Evolutionary conservation across 2,888 invertebrate genomes (phyloP).

Genomic region (Capitulum mitella): DNA sequence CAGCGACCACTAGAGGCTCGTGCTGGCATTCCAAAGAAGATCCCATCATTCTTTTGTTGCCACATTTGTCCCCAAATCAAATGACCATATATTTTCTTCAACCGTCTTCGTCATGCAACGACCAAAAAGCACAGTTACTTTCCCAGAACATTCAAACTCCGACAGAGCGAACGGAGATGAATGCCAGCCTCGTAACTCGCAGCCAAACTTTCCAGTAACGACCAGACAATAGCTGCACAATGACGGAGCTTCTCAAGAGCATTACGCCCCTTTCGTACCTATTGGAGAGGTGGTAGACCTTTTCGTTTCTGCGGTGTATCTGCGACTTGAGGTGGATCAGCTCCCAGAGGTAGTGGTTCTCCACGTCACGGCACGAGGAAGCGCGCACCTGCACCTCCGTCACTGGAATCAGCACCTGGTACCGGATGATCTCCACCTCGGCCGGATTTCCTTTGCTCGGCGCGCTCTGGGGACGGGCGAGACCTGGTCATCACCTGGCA

Average conservation of each 20-base stretch:
- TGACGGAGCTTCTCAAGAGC: too few species aligned
- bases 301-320: conserved; percentile 86
- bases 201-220: too few species aligned
- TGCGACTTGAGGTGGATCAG: conserved; percentile 90
- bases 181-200: too few species aligned
- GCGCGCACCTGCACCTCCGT: conserved; percentile 95
- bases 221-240: too few species aligned
- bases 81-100: too few species aligned
- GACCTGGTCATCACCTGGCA: too few species aligned
- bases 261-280: conserved; percentile 52
- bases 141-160: background rate
- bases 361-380: conserved; percentile 75
- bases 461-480: conserved; percentile 29
- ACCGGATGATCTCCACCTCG: conserved; percentile 91
- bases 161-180: too few species aligned
- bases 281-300: conserved; percentile 92
- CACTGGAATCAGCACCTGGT: conserved; percentile 92
- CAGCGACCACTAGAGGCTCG: too few species aligned
- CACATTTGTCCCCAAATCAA: too few species aligned
- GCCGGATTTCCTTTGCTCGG: conserved; percentile 36
- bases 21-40: too few species aligned
- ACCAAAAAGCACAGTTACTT: background rate
- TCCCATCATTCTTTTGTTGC: too few species aligned
- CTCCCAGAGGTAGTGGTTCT: conserved; percentile 94
- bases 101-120: too few species aligned